Base-by-base conservation (phyloP, 2,113 vertebrate genomes). In the Penelope pileata region DNA sequence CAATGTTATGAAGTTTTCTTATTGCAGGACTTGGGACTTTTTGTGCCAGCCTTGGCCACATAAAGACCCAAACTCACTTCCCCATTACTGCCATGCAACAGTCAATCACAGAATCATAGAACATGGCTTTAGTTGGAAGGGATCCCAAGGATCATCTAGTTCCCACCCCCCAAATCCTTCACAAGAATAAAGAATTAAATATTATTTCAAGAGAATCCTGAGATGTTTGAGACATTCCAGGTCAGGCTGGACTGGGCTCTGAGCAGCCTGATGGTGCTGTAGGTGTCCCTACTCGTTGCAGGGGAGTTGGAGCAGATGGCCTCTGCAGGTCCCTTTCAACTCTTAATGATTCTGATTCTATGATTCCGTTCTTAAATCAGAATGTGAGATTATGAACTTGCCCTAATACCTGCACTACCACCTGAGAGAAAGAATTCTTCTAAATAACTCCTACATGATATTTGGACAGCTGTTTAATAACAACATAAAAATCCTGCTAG, bases 381-480 rank as follows among this genome's bases (percentile, higher is more conserved):
- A 42, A 62, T 4, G 47, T 29, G 23, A 86, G 38, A 68, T 72
- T 76, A 77, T 11, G 26, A 88, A 93, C 58, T 21, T 58, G 38
- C 60, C 83, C 40, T 60, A 94, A 83, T 60, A 72, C 30, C 24
- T 27, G 29, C 47, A n/a, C 66, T 93, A 67, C 27, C 88, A 83
- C 60, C 50, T 38, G 11, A 64, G 42, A 92, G 34, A 48, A 92
- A 78, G 36, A 93, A 58, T 40, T 64, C 29, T 74, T 88, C 74
- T 89, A 62, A 90, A 22, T 43, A 90, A 40, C 54, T 88, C 54
- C 83, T 78, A 86, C 50, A 50, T 30, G 26, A 26, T 92, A 83
- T 95, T 96, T 97, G 83, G 90, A 95, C 84, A 97, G 95, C 74
- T 94, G 93, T 77, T 96, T 86, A 95, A 92, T 79, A 93, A 90